Conservation (phyloP, 2,113 vertebrate species). For the Aspidoscelis tigris region DNA sequence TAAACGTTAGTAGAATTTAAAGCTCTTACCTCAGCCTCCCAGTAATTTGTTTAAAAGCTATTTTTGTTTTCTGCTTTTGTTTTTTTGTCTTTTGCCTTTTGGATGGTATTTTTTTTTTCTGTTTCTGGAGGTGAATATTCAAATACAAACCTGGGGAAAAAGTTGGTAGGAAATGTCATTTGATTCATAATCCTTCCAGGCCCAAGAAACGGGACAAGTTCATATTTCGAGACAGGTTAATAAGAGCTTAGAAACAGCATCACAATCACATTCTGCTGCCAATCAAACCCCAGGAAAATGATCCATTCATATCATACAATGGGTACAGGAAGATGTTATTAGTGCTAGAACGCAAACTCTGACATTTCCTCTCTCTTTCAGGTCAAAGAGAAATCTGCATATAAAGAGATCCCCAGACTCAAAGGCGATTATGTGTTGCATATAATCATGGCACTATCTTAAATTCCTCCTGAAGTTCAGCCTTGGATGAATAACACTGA, state of each 20-base stretch:
- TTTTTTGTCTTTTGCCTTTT: neutral
- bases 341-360: neutral
- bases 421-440: constrained; percentile 1
- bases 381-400: constrained; percentile 3
- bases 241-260: neutral
- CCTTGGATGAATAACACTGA: neutral
- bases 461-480: neutral
- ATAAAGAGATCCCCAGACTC: constrained; percentile 7
- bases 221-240: neutral
- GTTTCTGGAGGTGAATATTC: neutral
- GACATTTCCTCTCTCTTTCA: constrained; percentile 14
- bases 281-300: neutral
- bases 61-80: no score
- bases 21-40: no score
- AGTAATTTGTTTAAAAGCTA: no score
- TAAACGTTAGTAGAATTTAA: no score
- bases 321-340: constrained; percentile 5
- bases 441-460: constrained; percentile 1
- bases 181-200: neutral
- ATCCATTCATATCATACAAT: constrained; percentile 9
- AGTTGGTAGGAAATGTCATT: neutral
- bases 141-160: neutral
- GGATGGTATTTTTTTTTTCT: neutral
- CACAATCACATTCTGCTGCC: constrained; percentile 1
- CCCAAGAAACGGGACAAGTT: neutral